Percentiles rank a stretch among this genome's conserved stretches.
These are phyloP conservation scores for Caenorhabditis sp. DNA, from an alignment of 2,888 invertebrate genomes.

Conservation along the genomic window DNA sequence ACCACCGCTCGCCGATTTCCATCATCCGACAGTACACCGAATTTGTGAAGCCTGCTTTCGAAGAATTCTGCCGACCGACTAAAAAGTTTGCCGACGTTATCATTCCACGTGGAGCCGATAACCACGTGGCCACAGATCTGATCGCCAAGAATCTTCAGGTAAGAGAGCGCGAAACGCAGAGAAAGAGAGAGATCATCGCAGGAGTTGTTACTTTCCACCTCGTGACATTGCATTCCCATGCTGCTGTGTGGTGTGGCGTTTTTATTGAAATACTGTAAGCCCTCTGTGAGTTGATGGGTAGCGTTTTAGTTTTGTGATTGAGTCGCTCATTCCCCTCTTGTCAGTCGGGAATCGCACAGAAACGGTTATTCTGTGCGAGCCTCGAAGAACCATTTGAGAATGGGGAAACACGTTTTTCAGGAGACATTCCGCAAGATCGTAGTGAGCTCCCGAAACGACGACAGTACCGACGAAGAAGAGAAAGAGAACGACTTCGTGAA, in stretches of 20 bases:
- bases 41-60: slow-evolving; percentile 99
- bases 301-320: too few species aligned
- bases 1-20: slow-evolving; percentile 81
- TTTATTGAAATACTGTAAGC: slow-evolving; percentile 21
- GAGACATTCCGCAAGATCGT: slow-evolving; percentile 56
- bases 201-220: slow-evolving; percentile 23
- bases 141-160: slow-evolving; percentile 96
- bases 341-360: too few species aligned
- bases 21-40: slow-evolving; percentile 77
- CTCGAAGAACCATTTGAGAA: too few species aligned
- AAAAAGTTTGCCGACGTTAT: slow-evolving; percentile 99
- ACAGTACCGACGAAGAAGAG: slow-evolving; percentile 22
- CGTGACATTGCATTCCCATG: slow-evolving; percentile 15
- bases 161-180: too few species aligned
- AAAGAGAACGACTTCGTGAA: slow-evolving; percentile 36
- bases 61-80: slow-evolving; percentile 86
- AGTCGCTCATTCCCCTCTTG: neutral
- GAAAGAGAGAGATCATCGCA: slow-evolving; percentile 21
- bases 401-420: slow-evolving; percentile 29
- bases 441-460: slow-evolving; percentile 10
- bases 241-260: slow-evolving; percentile 9
- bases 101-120: slow-evolving; percentile 98
- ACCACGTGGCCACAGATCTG: slow-evolving; percentile 93
- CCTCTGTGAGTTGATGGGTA: too few species aligned
- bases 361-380: too few species aligned